Percentiles rank a stretch among this genome's conserved stretches.
Conservation (phyloP, 2,888 invertebrate species). For the Marronus borbonicus region DNA sequence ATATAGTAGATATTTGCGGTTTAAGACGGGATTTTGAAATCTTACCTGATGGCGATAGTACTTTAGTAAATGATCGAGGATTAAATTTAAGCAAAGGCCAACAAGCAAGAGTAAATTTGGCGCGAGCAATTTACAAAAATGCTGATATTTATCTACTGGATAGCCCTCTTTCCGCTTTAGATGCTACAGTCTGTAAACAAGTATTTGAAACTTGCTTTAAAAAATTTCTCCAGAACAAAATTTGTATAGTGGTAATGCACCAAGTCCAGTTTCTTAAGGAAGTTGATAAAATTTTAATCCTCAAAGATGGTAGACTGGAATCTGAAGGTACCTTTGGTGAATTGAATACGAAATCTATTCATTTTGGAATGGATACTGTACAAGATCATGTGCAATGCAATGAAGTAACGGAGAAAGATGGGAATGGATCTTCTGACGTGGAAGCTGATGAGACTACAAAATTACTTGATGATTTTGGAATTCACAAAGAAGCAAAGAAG, state of each 20-base stretch:
- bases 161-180: conserved; percentile 85
- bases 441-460: conserved; percentile 47
- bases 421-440: conserved; percentile 8
- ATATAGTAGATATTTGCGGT: conserved; percentile 76
- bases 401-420: conserved; percentile 10
- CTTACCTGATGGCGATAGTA: conserved; percentile 81
- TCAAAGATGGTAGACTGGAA: conserved; percentile 71
- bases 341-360: conserved; percentile 36
- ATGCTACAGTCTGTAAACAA: conserved; percentile 80
- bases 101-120: conserved; percentile 83
- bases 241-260: conserved; percentile 77
- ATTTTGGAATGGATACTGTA: conserved; percentile 50
- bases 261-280: conserved; percentile 75
- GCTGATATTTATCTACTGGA: conserved; percentile 84
- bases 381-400: conserved; percentile 46
- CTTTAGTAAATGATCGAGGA: conserved; percentile 85
- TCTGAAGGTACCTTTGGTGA: conserved; percentile 46
- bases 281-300: conserved; percentile 72
- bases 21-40: conserved; percentile 78
- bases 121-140: conserved; percentile 80
- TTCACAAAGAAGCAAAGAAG: conserved; percentile 29
- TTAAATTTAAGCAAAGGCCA: conserved; percentile 87
- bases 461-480: conserved; percentile 14
- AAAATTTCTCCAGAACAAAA: conserved; percentile 73
- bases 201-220: conserved; percentile 80